Conservation (phyloP, 2,797 vertebrate genomes). For the Sebastes aleutianus region DNA sequence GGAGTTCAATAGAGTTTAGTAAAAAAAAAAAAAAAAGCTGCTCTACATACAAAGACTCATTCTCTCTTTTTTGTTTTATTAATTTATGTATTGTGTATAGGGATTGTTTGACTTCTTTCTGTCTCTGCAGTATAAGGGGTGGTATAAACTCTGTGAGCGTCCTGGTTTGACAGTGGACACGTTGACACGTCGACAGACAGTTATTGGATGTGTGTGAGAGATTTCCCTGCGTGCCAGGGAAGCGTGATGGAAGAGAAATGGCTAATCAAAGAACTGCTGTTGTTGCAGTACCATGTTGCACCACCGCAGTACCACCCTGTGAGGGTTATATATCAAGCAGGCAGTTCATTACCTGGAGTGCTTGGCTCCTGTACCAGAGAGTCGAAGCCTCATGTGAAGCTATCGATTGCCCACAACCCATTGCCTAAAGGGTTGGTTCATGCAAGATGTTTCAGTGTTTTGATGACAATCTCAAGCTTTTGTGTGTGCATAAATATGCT, state of each 20-base stretch:
- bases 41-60: neutral
- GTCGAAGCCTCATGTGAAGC: slow-evolving; percentile 62
- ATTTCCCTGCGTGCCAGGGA: slow-evolving; percentile 37
- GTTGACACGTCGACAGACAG: neutral
- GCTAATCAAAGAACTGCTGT: slow-evolving; percentile 82
- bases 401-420: slow-evolving; percentile 70
- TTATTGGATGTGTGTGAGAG: slow-evolving; percentile 14
- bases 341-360: slow-evolving; percentile 88
- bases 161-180: neutral
- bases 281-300: slow-evolving; percentile 79
- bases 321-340: slow-evolving; percentile 81
- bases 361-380: slow-evolving; percentile 71
- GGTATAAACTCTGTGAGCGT: neutral
- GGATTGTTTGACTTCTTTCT: neutral
- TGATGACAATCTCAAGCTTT: neutral
- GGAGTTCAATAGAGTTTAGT: neutral
- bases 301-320: slow-evolving; percentile 57
- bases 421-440: slow-evolving; percentile 37
- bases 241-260: slow-evolving; percentile 73
- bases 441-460: slow-evolving; percentile 13
- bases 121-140: neutral
- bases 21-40: neutral
- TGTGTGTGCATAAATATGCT: neutral
- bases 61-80: neutral
- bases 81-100: no score